Conservation (phyloP, 2,113 vertebrate genomes). For the Tragulus kanchil region DNA sequence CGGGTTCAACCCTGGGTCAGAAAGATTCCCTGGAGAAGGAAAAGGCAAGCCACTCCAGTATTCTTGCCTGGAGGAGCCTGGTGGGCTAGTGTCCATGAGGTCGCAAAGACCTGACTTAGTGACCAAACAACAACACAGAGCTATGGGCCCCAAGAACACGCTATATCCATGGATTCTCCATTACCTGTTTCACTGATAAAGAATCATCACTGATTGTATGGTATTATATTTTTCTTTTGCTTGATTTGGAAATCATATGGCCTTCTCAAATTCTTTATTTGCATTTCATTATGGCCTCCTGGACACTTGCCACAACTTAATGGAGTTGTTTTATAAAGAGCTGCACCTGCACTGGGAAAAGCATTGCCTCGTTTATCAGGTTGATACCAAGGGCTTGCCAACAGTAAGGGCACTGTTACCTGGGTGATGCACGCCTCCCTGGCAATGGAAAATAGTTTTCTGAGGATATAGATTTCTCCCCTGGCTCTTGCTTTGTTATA, state of each 20-base stretch:
- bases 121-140: not conserved
- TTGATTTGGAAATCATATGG: slow-evolving; percentile 53
- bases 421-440: not conserved
- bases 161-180: not conserved
- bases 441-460: not conserved
- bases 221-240: not conserved
- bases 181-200: not conserved
- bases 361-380: slow-evolving; percentile 8
- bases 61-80: not conserved
- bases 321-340: not conserved
- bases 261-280: slow-evolving; percentile 46
- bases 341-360: not conserved
- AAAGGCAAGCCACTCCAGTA: not conserved
- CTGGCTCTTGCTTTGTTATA: not conserved
- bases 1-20: not conserved
- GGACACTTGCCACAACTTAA: slow-evolving; percentile 6
- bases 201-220: not conserved
- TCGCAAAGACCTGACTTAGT: not conserved
- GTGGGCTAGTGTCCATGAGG: not conserved
- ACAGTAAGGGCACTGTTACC: not conserved
- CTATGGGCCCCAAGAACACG: not conserved
- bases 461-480: not conserved
- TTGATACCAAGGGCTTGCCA: not conserved
- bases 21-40: not conserved
- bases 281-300: slow-evolving; percentile 49